Percentiles rank a stretch among this genome's conserved stretches.
phyloP scores from a whole-genome alignment of 2,113 vertebrate genomes.

The Heterocephalus glaber region DNA sequence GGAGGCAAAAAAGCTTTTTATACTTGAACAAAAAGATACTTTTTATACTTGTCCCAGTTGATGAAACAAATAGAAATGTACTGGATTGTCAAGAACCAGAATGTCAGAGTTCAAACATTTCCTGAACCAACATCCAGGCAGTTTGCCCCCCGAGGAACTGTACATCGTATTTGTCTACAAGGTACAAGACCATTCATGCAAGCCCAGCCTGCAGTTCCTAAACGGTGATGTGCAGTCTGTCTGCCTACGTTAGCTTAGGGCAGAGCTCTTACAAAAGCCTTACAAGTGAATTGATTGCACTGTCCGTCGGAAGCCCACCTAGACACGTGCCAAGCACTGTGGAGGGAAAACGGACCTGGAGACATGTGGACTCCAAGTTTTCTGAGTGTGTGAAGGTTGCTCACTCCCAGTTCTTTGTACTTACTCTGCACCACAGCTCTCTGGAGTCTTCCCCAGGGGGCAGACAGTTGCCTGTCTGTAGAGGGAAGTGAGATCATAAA shows the following conservation, averaged over 20 bases:
- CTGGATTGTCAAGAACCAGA: background rate
- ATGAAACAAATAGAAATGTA: conserved; percentile 16
- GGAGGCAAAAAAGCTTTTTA: conserved; percentile 28
- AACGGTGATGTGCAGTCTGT: conserved; percentile 42
- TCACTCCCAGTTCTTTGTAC: background rate
- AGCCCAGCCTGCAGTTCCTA: background rate
- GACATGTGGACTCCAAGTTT: background rate
- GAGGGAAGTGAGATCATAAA: background rate
- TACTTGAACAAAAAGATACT: background rate
- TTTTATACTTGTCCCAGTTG: conserved; percentile 38
- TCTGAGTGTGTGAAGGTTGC: background rate
- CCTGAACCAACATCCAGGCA: background rate
- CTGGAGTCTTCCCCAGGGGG: background rate
- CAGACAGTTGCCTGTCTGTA: background rate
- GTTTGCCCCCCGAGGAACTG: background rate
- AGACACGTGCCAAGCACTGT: background rate
- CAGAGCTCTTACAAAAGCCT: background rate
- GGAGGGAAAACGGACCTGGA: conserved; percentile 23
- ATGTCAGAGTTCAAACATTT: conserved; percentile 19
- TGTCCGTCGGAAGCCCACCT: conserved; percentile 3
- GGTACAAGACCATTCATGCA: background rate
- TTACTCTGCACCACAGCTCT: background rate
- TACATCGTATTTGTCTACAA: conserved; percentile 34
- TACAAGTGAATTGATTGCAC: conserved; percentile 47
- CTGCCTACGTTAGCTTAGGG: conserved; percentile 39